phyloP scores from a whole-genome alignment of 2,113 vertebrate genomes.

The Elachura formosa region DNA sequence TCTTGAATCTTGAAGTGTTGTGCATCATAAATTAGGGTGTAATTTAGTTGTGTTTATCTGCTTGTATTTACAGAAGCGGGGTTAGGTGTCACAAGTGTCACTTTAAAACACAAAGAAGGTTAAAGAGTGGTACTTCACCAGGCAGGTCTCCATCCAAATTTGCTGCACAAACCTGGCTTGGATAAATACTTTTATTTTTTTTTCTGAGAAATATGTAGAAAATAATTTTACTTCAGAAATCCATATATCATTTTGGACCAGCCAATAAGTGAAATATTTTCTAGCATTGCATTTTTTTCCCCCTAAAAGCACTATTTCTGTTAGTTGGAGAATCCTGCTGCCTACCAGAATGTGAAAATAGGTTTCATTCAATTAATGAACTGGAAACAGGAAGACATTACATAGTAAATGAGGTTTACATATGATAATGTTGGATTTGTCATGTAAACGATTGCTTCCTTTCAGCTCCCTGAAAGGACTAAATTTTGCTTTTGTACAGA shows the following conservation, averaged over 20 bases:
- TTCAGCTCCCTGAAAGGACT: slow-evolving; percentile 66
- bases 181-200: background rate
- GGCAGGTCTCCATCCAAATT: background rate
- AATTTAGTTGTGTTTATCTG: background rate
- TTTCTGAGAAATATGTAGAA: background rate
- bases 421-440: slow-evolving; percentile 74
- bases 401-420: slow-evolving; percentile 74
- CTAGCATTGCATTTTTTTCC: background rate
- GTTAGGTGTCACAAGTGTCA: background rate
- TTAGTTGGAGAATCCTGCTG: slow-evolving; percentile 53
- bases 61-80: rapidly evolving
- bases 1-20: background rate
- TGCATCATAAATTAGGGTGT: background rate
- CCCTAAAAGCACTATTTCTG: background rate
- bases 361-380: slow-evolving; percentile 75
- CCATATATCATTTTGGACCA: background rate
- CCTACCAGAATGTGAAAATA: slow-evolving; percentile 65
- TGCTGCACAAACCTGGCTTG: background rate
- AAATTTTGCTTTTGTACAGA: slow-evolving; percentile 70
- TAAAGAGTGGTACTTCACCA: background rate
- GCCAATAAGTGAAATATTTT: slow-evolving; percentile 6
- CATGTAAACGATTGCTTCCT: slow-evolving; percentile 68
- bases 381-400: slow-evolving; percentile 72
- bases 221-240: background rate
- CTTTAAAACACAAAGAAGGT: background rate